These are phyloP conservation scores for Cyclina sinensis DNA, from an alignment of 1,140 invertebrate genomes.

Conservation along the genomic window DNA sequence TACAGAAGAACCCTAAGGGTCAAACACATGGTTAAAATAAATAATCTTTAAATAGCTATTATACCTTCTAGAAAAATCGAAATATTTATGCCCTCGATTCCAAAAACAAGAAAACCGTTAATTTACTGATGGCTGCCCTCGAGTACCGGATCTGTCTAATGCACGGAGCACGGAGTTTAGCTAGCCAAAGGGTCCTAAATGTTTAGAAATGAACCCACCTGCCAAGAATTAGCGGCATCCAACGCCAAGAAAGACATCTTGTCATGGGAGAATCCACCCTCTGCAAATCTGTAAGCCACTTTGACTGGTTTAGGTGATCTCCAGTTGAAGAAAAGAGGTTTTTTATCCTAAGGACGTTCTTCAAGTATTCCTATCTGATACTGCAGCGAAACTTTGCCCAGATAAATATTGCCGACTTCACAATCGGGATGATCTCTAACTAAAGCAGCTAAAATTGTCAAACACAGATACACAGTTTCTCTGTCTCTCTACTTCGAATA, in stretches of 20 bases:
- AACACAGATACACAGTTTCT: slow-evolving; percentile 43
- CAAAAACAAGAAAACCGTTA: slow-evolving; percentile 36
- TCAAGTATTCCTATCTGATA: slow-evolving; percentile 34
- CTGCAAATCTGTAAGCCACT: slow-evolving; percentile 60
- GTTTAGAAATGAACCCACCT: slow-evolving; percentile 59
- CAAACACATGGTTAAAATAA: slow-evolving; percentile 19
- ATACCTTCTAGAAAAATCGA: slow-evolving; percentile 46
- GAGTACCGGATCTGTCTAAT: slow-evolving; percentile 1
- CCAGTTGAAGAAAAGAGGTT: slow-evolving; percentile 15
- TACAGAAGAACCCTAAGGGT: slow-evolving; percentile 9
- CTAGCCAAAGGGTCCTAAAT: slow-evolving; percentile 18
- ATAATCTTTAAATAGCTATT: slow-evolving; percentile 20
- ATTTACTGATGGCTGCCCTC: slow-evolving; percentile 12
- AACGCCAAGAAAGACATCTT: slow-evolving; percentile 63
- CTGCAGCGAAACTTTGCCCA: background rate
- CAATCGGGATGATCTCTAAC: background rate
- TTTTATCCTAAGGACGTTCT: slow-evolving; percentile 27
- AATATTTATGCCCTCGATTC: slow-evolving; percentile 36
- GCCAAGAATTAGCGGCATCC: slow-evolving; percentile 57
- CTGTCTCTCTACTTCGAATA: background rate
- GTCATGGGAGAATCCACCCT: slow-evolving; percentile 61
- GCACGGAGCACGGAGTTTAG: slow-evolving; percentile 1
- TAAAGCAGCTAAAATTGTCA: slow-evolving; percentile 49
- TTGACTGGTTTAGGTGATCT: slow-evolving; percentile 47
- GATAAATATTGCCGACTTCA: slow-evolving; percentile 40